Evolutionary conservation across 37 sponge, comb jelly and placozoan species (phyloP).

Genomic region (Petrosia ficiformis): DNA sequence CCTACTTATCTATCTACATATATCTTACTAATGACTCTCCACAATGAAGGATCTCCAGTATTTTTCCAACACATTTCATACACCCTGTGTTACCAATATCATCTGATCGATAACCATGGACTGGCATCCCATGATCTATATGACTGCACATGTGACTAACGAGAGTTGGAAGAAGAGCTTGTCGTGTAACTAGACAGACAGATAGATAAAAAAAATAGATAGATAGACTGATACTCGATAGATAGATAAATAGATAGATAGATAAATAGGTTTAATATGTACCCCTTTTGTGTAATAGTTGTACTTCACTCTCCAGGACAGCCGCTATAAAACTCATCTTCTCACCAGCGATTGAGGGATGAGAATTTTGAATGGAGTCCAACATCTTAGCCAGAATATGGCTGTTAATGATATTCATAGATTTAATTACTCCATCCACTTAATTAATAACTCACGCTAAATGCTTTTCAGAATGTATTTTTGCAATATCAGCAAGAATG

Average conservation of each 20-base stretch:
- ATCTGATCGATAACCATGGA: conserved; percentile 10
- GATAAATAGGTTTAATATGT: too few relatives aligned
- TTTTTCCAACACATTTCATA: conserved; percentile 9
- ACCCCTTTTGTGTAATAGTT: conserved; percentile 35
- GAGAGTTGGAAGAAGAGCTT: conserved; percentile 26
- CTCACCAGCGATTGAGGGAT: conserved; percentile 19
- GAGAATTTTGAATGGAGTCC: conserved; percentile 26
- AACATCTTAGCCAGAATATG: conserved; percentile 22
- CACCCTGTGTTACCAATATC: conserved; percentile 18
- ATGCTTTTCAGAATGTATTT: conserved; percentile 5
- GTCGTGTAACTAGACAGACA: conserved; percentile 12
- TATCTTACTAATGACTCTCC: neutral
- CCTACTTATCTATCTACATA: too few relatives aligned
- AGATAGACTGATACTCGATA: neutral
- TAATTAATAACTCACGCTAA: conserved; percentile 37
- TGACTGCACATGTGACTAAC: conserved; percentile 29
- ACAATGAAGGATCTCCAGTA: conserved; percentile 18
- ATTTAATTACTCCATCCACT: neutral
- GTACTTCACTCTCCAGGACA: conserved; percentile 37
- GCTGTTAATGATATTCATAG: conserved; percentile 7
- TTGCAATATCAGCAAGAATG: conserved; percentile 29
- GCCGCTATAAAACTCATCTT: conserved; percentile 40
- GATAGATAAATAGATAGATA: too few relatives aligned
- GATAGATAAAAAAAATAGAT: neutral
- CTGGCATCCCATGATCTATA: conserved; percentile 26